Evolutionary conservation across 2,888 invertebrate genomes (phyloP), one percentile per base, ranked within the genome.

Genomic region (Ferrisia virgata): DNA sequence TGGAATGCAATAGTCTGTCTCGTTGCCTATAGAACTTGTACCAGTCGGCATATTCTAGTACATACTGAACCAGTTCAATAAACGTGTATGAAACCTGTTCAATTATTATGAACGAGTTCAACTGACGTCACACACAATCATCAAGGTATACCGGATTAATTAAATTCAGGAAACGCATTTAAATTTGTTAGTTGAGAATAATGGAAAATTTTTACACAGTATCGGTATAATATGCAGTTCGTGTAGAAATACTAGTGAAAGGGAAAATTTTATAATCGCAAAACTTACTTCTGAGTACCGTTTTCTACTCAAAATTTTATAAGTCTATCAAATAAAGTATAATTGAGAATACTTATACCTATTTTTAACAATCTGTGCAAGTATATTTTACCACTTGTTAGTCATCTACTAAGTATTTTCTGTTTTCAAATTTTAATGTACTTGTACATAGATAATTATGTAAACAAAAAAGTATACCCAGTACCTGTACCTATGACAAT

Each of bases 91-190:
- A 36, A 76, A 76, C 72, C 72, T 15, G 72, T 76, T 76, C 36
- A 76, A 64, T 64, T 64, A 31, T 28, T 76, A 11, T 2, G 15
- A 36, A 76, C 72, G 15, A 76, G 72, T 76, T 36, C 72, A 76
- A 76, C 18, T 36, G 18, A 76, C 72, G 72, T 76, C 72, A 76
- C 22, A 22, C 72, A 76, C n/a, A 76, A n/a, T 22, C 1, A 36
- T 36, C 72, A 76, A 76, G 72, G 72, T 76, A 76, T 36, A 76
- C 72, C 33, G 18, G 72, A 25, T 76, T 36, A 15, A 36, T 18
- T 18, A 18, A 76, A 36, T 76, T 76, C 72, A 76, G 72, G 72
- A 76, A 76, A 36, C 36, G 28, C 64, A 64, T 64, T 64, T 31
- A 64, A 28, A 64, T 28, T 64, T 28, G 5, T 64, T 28, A 13